Evolutionary conservation across 2,888 invertebrate genomes (phyloP).

Genomic region (Temnothorax ravouxi): DNA sequence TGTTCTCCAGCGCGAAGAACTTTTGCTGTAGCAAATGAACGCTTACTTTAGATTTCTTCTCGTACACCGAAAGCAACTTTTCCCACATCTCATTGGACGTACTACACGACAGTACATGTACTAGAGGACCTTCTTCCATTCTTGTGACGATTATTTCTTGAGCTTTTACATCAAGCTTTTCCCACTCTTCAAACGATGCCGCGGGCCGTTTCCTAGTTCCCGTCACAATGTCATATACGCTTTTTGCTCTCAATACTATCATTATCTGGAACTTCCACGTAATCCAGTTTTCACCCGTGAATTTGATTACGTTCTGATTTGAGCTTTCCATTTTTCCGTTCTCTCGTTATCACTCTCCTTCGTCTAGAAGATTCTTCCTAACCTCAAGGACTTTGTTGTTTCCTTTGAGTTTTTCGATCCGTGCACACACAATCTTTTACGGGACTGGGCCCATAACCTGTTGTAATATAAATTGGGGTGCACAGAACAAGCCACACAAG

Average conservation of each 20-base stretch:
- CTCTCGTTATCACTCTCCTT: no score
- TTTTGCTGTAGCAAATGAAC: background rate
- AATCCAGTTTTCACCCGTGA: background rate
- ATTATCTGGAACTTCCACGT: background rate
- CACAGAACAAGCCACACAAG: no score
- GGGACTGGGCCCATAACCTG: no score
- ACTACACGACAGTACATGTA: slow-evolving; percentile 11
- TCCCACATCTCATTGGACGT: slow-evolving; percentile 29
- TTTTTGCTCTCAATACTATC: background rate
- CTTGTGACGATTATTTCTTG: slow-evolving; percentile 38
- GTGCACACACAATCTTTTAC: no score
- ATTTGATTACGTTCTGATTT: background rate
- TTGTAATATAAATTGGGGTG: no score
- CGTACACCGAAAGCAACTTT: slow-evolving; percentile 2
- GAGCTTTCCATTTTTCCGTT: background rate
- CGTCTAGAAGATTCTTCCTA: no score
- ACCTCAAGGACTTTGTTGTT: no score
- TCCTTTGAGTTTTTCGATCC: no score
- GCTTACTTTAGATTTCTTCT: slow-evolving; percentile 8
- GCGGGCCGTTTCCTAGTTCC: background rate
- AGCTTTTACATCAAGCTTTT: slow-evolving; percentile 2
- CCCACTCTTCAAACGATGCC: background rate
- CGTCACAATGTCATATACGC: background rate
- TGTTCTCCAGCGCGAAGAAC: background rate
- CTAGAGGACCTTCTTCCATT: slow-evolving; percentile 18